Percentiles rank a stretch among this genome's conserved stretches.
These are phyloP conservation scores for Argyresthia goedartella DNA, from an alignment of 2,888 invertebrate genomes.

Conservation along the genomic window DNA sequence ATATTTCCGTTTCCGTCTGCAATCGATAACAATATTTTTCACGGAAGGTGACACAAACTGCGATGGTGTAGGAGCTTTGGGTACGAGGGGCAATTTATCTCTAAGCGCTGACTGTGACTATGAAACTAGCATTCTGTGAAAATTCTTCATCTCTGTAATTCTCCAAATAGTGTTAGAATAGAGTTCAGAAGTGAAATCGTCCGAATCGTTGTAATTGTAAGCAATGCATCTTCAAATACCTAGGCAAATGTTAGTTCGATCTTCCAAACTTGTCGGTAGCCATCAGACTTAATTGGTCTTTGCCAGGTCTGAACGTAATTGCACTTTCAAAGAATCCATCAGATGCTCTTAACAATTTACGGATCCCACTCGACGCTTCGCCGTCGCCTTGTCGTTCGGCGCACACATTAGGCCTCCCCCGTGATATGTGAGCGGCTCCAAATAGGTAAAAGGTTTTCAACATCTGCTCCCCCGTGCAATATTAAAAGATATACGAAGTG, in stretches of 20 bases:
- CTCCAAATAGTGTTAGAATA: too few relatives aligned
- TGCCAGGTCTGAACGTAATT: not conserved
- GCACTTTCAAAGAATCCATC: conserved; percentile 21
- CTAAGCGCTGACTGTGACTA: not conserved
- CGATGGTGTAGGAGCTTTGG: not conserved
- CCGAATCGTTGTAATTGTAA: too few relatives aligned
- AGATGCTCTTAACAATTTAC: conserved; percentile 30
- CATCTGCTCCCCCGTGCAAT: conserved; percentile 55
- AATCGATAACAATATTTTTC: conserved; percentile 43
- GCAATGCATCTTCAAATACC: too few relatives aligned
- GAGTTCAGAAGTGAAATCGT: too few relatives aligned
- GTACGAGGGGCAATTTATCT: not conserved
- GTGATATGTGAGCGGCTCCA: conserved; percentile 29
- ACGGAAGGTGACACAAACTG: conserved; percentile 20
- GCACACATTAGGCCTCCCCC: conserved; percentile 33
- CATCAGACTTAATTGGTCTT: not conserved
- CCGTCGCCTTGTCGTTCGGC: conserved; percentile 19
- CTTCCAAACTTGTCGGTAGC: not conserved
- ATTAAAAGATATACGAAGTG: conserved; percentile 49
- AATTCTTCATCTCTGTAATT: too few relatives aligned
- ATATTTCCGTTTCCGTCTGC: conserved; percentile 32
- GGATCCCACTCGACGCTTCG: not conserved
- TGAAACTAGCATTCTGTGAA: too few relatives aligned
- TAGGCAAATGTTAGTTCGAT: too few relatives aligned
- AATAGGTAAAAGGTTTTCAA: conserved; percentile 50